Conservation (phyloP, 1,140 invertebrate genomes). For the Habropoda laboriosa region DNA sequence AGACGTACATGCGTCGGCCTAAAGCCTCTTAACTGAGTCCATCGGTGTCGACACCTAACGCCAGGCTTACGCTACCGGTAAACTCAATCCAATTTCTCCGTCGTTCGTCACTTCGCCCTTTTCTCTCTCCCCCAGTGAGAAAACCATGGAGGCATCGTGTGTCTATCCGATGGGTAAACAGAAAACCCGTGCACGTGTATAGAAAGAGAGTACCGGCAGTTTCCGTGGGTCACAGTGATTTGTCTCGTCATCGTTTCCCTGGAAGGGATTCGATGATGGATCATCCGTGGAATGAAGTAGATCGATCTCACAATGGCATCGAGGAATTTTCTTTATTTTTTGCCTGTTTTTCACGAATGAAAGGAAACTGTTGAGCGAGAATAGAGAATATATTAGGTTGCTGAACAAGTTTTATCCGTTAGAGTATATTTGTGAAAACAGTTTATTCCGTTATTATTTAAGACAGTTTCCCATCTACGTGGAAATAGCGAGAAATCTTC, state of each 20-base stretch:
- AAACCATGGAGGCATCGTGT: constrained; percentile 12
- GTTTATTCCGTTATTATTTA: too few species aligned
- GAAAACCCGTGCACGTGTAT: neutral
- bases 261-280: constrained; percentile 62
- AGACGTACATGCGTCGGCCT: constrained; percentile 5
- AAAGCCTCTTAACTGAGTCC: constrained; percentile 30
- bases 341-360: too few species aligned
- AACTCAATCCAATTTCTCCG: constrained; percentile 64
- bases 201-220: neutral
- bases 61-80: neutral
- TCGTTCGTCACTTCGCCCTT: constrained; percentile 52
- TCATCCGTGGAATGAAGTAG: constrained; percentile 34
- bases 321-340: neutral
- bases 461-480: too few species aligned
- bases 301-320: neutral
- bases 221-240: constrained; percentile 35
- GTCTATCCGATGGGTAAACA: constrained; percentile 25
- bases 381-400: too few species aligned
- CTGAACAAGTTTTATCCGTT: too few species aligned
- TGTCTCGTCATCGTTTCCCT: constrained; percentile 50
- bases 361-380: too few species aligned
- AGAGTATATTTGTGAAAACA: too few species aligned
- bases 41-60: constrained; percentile 34
- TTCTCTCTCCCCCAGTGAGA: constrained; percentile 2
- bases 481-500: too few species aligned